phyloP scores from a whole-genome alignment of 2,113 vertebrate species.

The Pedetes capensis region DNA sequence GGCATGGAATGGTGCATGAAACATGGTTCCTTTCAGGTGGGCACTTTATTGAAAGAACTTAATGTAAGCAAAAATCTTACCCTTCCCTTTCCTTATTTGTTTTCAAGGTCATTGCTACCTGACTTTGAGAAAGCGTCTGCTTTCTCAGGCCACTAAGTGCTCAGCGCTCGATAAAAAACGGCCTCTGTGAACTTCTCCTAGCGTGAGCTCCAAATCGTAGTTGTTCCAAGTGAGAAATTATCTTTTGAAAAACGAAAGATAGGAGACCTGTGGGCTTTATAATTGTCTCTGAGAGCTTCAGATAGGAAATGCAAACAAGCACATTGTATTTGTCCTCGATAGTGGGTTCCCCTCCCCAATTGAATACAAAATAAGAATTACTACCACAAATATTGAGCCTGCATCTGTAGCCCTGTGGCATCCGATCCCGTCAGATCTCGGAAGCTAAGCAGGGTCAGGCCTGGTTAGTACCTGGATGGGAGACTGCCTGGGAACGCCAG shows the following conservation, averaged over 20 bases:
- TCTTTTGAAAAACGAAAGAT: slow-evolving; percentile 32
- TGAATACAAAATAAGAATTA: neutral
- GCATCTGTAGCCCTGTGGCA: too few species aligned
- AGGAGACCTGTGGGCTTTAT: neutral
- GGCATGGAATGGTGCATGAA: too few species aligned
- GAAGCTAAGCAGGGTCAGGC: too few species aligned
- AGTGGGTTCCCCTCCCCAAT: neutral
- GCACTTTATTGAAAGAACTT: too few species aligned
- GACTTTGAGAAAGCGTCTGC: slow-evolving; percentile 63
- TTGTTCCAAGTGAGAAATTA: slow-evolving; percentile 29
- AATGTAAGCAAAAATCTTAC: too few species aligned
- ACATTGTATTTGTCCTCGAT: neutral
- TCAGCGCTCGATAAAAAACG: slow-evolving; percentile 71
- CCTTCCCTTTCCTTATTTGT: too few species aligned
- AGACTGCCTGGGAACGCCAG: too few species aligned
- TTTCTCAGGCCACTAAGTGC: slow-evolving; percentile 74
- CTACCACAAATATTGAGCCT: too few species aligned
- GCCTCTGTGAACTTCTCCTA: slow-evolving; percentile 62
- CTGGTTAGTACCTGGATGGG: too few species aligned
- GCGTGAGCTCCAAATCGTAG: slow-evolving; percentile 52
- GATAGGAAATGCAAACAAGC: neutral
- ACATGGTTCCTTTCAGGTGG: too few species aligned
- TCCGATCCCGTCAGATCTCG: too few species aligned
- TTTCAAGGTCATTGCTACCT: too few species aligned
- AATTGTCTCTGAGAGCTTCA: slow-evolving; percentile 42